Percentiles rank a stretch among this genome's conserved stretches.
Evolutionary conservation across 2,797 vertebrate genomes (phyloP).

Genomic region (Poeciliopsis infans): DNA sequence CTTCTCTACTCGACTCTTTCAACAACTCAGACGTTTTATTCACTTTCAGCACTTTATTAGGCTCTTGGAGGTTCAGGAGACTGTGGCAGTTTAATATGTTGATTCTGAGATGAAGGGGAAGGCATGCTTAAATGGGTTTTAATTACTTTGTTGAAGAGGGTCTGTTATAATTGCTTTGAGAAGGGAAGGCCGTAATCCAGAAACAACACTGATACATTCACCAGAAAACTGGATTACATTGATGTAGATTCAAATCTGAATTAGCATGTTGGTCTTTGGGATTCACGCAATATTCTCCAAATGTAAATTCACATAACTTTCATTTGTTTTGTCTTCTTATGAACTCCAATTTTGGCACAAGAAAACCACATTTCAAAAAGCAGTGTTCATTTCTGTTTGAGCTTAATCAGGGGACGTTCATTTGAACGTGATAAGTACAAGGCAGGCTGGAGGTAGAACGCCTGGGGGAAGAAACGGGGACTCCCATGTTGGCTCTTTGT

Average conservation of each 20-base stretch:
- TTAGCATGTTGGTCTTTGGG: neutral
- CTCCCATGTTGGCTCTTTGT: slow-evolving; percentile 70
- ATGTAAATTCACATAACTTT: slow-evolving; percentile 1
- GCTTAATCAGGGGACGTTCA: slow-evolving; percentile 32
- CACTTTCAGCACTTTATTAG: slow-evolving; percentile 58
- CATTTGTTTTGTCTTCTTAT: neutral
- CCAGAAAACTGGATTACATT: neutral
- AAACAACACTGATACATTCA: neutral
- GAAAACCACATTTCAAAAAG: neutral
- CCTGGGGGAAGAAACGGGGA: slow-evolving; percentile 32
- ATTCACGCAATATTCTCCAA: neutral
- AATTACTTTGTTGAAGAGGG: slow-evolving; percentile 43
- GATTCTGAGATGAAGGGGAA: slow-evolving; percentile 35
- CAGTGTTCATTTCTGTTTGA: slow-evolving; percentile 34
- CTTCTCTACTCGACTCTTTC: slow-evolving; percentile 36
- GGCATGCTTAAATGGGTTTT: slow-evolving; percentile 43
- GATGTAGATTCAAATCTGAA: slow-evolving; percentile 12
- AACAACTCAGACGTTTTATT: slow-evolving; percentile 48
- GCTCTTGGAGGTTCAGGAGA: slow-evolving; percentile 16
- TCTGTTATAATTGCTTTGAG: slow-evolving; percentile 21
- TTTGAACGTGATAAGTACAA: slow-evolving; percentile 23
- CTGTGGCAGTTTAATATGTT: slow-evolving; percentile 48
- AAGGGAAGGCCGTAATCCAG: slow-evolving; percentile 6
- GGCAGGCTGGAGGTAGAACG: slow-evolving; percentile 23
- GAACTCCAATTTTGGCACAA: neutral